phyloP scores from a whole-genome alignment of 2,797 vertebrate genomes.

The Clarias platycephalus region DNA sequence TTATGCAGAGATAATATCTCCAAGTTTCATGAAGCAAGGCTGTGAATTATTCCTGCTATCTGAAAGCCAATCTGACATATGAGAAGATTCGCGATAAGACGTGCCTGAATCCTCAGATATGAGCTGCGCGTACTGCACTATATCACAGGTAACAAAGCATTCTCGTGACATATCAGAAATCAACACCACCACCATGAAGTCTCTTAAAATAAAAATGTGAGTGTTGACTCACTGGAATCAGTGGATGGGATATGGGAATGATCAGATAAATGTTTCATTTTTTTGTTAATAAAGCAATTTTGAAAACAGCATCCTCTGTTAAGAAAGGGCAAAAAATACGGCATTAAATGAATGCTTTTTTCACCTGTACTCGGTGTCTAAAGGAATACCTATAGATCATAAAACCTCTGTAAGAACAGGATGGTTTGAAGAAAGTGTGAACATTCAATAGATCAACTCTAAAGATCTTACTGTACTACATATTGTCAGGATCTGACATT shows the following conservation, averaged over 20 bases:
- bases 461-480: constrained; percentile 24
- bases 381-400: not conserved
- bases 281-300: constrained; percentile 9
- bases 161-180: not conserved
- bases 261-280: not conserved
- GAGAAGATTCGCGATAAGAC: constrained; percentile 36
- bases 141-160: not conserved
- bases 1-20: constrained; percentile 40
- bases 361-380: too few relatives aligned
- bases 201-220: not conserved
- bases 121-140: not conserved
- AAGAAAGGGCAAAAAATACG: not conserved
- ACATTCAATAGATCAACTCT: not conserved
- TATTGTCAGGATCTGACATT: not conserved
- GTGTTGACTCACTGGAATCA: not conserved
- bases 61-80: constrained; percentile 25
- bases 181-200: not conserved
- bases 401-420: not conserved
- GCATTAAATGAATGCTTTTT: not conserved
- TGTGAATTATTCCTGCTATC: constrained; percentile 43
- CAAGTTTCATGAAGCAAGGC: constrained; percentile 11
- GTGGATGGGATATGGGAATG: not conserved
- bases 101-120: not conserved
- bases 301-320: not conserved
- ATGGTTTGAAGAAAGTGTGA: not conserved